phyloP scores from a whole-genome alignment of 2,113 vertebrate species.

The Madoqua kirkii region DNA sequence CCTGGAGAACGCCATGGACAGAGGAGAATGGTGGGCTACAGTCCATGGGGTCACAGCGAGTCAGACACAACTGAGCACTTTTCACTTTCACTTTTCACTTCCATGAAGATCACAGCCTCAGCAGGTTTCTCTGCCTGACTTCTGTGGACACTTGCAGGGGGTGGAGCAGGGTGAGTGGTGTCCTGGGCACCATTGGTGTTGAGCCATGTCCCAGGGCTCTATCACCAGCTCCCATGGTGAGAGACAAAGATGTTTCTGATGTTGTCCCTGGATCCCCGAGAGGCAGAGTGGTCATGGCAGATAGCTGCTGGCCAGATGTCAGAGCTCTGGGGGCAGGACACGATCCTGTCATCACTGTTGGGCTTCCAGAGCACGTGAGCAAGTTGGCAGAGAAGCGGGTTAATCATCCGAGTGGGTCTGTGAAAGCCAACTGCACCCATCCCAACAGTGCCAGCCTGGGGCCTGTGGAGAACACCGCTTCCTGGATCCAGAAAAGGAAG shows the following conservation, averaged over 20 bases:
- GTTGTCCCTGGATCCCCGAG: rapidly evolving
- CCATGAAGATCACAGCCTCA: rapidly evolving
- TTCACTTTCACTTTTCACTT: not conserved
- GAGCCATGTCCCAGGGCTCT: rapidly evolving
- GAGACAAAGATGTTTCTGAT: not conserved
- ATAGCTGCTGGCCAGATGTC: rapidly evolving
- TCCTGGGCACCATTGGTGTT: not conserved
- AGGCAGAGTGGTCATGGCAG: rapidly evolving
- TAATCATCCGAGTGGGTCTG: rapidly evolving
- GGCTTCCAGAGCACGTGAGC: rapidly evolving
- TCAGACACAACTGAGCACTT: not conserved
- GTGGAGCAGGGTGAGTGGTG: rapidly evolving
- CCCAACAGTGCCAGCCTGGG: not conserved
- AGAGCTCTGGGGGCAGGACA: not conserved
- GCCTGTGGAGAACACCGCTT: not conserved
- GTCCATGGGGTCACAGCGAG: not conserved
- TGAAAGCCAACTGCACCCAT: not conserved
- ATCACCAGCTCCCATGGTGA: not conserved
- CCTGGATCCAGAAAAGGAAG: not conserved
- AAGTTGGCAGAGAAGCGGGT: rapidly evolving
- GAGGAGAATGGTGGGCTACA: not conserved
- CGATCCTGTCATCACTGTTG: rapidly evolving
- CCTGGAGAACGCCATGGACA: not conserved
- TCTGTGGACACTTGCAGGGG: rapidly evolving
- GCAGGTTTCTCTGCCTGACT: rapidly evolving